Evolutionary conservation across 2,888 invertebrate genomes (phyloP).

Genomic region (Amiota mariae): DNA sequence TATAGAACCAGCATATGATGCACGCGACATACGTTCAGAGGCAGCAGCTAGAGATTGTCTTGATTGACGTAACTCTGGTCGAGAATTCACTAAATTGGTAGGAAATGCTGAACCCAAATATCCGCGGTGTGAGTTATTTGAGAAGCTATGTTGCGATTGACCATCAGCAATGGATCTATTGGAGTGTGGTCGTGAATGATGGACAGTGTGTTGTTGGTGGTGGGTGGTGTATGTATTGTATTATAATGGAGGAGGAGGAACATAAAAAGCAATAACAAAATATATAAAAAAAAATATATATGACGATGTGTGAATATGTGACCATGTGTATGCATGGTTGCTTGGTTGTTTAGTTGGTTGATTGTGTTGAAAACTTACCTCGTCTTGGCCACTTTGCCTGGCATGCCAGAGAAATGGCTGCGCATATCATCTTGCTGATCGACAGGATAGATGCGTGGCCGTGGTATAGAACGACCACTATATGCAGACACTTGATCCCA

Average conservation of each 20-base stretch:
- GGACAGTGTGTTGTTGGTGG: conserved; percentile 21
- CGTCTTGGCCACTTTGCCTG: conserved; percentile 74
- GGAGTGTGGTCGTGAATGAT: conserved; percentile 7
- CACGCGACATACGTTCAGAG: conserved; percentile 86
- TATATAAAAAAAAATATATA: conserved; percentile 44
- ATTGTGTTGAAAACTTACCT: conserved; percentile 68
- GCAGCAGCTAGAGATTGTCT: conserved; percentile 88
- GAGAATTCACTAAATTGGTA: conserved; percentile 83
- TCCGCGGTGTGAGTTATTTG: conserved; percentile 84
- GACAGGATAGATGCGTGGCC: conserved; percentile 88
- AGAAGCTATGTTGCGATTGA: conserved; percentile 91
- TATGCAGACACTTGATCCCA: conserved; percentile 93
- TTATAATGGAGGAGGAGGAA: conserved; percentile 24
- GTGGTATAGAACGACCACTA: conserved; percentile 90
- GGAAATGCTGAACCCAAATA: conserved; percentile 81
- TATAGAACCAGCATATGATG: conserved; percentile 81
- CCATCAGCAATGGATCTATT: conserved; percentile 87
- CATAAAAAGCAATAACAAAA: conserved; percentile 40
- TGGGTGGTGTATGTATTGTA: conserved; percentile 11
- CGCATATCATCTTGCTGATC: conserved; percentile 85
- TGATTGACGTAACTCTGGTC: conserved; percentile 89
- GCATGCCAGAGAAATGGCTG: conserved; percentile 83
- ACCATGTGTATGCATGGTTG: not conserved
- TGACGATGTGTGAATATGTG: conserved; percentile 2
- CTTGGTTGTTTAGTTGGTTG: not conserved